Evolutionary conservation across 2,113 vertebrate genomes (phyloP).

Genomic region (Dermatemys mawii): DNA sequence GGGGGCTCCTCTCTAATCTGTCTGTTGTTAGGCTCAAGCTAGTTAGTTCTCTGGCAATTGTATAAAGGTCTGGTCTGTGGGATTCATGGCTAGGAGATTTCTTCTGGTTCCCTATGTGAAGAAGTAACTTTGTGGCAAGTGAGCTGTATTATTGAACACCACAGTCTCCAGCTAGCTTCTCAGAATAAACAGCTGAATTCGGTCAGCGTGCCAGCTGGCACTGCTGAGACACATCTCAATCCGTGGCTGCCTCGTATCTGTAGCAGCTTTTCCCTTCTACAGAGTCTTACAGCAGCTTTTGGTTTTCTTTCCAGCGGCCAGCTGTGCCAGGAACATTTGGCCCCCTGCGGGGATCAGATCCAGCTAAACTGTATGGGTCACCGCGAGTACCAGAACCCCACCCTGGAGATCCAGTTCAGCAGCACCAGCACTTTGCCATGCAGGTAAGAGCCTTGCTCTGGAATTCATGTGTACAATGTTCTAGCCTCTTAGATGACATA

Average conservation of each 20-base stretch:
- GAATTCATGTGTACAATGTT: not conserved
- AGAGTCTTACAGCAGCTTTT: not conserved
- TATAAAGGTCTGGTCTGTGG: accelerated
- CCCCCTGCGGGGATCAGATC: slow-evolving; percentile 83
- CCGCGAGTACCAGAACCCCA: slow-evolving; percentile 81
- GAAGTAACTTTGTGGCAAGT: not conserved
- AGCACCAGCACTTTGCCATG: slow-evolving; percentile 83
- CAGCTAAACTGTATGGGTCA: slow-evolving; percentile 79
- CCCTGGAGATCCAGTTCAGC: slow-evolving; percentile 80
- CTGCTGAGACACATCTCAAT: accelerated
- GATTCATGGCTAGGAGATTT: accelerated
- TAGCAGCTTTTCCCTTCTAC: not conserved
- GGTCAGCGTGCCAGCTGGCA: accelerated
- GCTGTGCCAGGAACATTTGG: slow-evolving; percentile 79
- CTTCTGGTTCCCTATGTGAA: not conserved
- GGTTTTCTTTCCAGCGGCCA: slow-evolving; percentile 67
- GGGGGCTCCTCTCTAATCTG: not conserved
- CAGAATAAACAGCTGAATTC: accelerated
- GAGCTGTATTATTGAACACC: not conserved
- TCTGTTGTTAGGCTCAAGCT: not conserved
- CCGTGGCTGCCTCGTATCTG: not conserved
- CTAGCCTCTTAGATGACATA: not conserved
- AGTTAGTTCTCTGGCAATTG: not conserved
- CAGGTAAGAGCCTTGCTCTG: slow-evolving; percentile 81
- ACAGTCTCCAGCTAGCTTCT: not conserved